phyloP scores from a whole-genome alignment of 2,888 invertebrate species.

The Drosophila mulleri region DNA sequence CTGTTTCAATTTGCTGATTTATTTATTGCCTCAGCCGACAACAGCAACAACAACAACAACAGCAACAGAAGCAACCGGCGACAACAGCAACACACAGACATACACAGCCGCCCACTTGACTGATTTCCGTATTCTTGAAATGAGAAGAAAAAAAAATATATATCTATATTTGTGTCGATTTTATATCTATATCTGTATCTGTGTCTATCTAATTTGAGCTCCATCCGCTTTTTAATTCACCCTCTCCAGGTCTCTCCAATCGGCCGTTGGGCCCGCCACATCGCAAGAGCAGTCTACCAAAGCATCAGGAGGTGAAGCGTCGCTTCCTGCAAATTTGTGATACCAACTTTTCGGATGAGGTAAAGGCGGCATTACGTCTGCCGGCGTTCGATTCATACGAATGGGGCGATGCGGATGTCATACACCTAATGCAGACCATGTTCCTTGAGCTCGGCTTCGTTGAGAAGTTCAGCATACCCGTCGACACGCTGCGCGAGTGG shows the following conservation, averaged over 20 bases:
- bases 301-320: slow-evolving; percentile 85
- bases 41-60: slow-evolving; percentile 5
- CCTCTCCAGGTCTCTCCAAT: slow-evolving; percentile 83
- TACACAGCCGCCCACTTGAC: slow-evolving; percentile 33
- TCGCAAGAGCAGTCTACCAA: slow-evolving; percentile 86
- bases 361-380: slow-evolving; percentile 84
- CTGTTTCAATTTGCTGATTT: slow-evolving; percentile 73
- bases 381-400: slow-evolving; percentile 91
- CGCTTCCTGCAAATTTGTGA: slow-evolving; percentile 85
- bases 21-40: slow-evolving; percentile 67
- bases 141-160: neutral
- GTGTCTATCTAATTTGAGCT: slow-evolving; percentile 15
- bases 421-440: slow-evolving; percentile 92
- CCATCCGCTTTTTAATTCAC: slow-evolving; percentile 2
- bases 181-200: slow-evolving; percentile 7
- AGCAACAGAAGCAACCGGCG: slow-evolving; percentile 6
- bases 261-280: slow-evolving; percentile 85
- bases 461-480: slow-evolving; percentile 90
- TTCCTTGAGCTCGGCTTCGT: slow-evolving; percentile 91
- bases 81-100: slow-evolving; percentile 16
- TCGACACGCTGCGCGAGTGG: slow-evolving; percentile 89
- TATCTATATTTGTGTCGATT: neutral
- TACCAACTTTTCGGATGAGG: slow-evolving; percentile 85
- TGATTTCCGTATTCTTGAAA: slow-evolving; percentile 49
- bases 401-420: slow-evolving; percentile 92